Percentiles rank a stretch among this genome's conserved stretches.
Evolutionary conservation across 2,113 vertebrate genomes (phyloP).

Genomic region (Lophura nycthemera): DNA sequence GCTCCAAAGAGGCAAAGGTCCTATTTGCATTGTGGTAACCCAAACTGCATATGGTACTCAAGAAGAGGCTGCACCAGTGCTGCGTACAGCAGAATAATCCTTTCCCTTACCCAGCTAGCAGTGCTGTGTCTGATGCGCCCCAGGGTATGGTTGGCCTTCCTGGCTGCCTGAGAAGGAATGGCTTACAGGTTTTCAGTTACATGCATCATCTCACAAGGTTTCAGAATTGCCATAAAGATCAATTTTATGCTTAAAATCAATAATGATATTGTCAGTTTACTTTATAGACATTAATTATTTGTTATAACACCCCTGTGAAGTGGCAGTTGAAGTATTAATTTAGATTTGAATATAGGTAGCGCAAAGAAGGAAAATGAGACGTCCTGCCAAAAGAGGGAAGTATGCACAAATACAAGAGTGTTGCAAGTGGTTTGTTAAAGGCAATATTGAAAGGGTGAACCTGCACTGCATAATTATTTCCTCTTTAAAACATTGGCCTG

Average conservation of each 20-base stretch:
- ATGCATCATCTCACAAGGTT: not conserved
- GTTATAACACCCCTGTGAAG: not conserved
- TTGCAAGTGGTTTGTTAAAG: not conserved
- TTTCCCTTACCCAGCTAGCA: too few species aligned
- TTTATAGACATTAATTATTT: not conserved
- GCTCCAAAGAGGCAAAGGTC: too few species aligned
- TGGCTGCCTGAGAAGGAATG: not conserved
- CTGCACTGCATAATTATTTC: not conserved
- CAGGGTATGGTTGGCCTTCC: not conserved
- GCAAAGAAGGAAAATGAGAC: not conserved
- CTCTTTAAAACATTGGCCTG: not conserved
- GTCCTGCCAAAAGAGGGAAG: rapidly evolving
- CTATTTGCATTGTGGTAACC: too few species aligned
- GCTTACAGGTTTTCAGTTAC: not conserved
- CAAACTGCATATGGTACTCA: too few species aligned
- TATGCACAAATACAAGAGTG: not conserved
- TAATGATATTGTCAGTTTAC: not conserved
- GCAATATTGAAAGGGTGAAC: not conserved
- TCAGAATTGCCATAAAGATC: not conserved
- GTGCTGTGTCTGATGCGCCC: too few species aligned
- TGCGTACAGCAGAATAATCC: too few species aligned
- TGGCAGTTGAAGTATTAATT: not conserved
- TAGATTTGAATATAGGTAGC: not conserved
- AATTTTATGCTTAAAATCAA: not conserved
- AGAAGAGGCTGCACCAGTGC: too few species aligned